These are phyloP conservation scores for Lagopus leucura DNA, from an alignment of 2,113 vertebrate genomes.

Conservation along the genomic window DNA sequence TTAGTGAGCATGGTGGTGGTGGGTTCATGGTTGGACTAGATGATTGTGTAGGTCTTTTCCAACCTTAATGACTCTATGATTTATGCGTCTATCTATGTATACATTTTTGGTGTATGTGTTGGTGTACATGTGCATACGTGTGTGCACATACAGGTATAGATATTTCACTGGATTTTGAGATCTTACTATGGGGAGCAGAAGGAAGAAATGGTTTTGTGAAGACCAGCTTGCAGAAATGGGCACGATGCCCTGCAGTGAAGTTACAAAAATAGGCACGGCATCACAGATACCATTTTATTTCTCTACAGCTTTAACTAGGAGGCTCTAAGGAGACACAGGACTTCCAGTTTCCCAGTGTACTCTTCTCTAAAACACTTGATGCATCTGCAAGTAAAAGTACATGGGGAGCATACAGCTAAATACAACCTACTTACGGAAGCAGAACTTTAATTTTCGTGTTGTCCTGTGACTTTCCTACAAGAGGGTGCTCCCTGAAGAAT, in stretches of 20 bases:
- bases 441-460: neutral
- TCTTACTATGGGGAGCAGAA: neutral
- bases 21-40: no score
- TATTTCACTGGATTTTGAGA: neutral
- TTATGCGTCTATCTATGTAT: neutral
- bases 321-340: neutral
- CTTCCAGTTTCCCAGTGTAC: neutral
- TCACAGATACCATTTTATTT: neutral
- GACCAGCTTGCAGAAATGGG: neutral
- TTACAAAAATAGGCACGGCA: neutral
- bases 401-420: neutral
- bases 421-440: neutral
- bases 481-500: neutral
- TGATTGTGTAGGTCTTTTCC: no score
- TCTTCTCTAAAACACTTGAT: neutral
- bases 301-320: neutral
- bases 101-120: neutral
- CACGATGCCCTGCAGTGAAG: neutral
- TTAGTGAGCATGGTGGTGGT: no score
- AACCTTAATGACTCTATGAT: no score
- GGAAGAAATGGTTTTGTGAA: neutral
- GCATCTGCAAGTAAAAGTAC: neutral
- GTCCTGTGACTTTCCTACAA: neutral
- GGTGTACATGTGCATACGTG: accelerated
- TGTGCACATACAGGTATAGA: accelerated